These are phyloP conservation scores for Ctenodactylus gundi DNA, from an alignment of 2,113 vertebrate genomes.

Conservation along the genomic window DNA sequence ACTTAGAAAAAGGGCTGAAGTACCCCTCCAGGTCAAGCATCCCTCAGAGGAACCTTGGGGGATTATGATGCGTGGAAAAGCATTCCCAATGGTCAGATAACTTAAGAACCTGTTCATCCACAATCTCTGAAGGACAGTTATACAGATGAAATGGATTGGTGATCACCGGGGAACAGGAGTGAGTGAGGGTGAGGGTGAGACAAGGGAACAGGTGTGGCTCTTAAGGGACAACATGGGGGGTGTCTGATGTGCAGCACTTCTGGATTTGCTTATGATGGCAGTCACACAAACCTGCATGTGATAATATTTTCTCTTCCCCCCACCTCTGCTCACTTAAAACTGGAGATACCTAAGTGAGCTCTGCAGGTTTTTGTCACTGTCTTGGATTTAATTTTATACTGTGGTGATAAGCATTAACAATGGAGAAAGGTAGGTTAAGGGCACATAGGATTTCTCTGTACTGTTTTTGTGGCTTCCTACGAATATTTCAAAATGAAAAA, in stretches of 20 bases:
- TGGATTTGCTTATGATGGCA: too few relatives aligned
- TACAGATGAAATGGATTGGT: too few relatives aligned
- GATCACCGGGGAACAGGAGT: neutral
- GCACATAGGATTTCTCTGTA: neutral
- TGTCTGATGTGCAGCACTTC: neutral
- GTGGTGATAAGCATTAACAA: neutral
- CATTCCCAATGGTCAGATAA: too few relatives aligned
- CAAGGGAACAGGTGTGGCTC: neutral
- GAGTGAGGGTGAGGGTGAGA: neutral
- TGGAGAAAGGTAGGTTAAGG: neutral
- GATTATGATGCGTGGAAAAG: too few relatives aligned
- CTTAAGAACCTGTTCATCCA: too few relatives aligned
- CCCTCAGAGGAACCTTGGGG: neutral
- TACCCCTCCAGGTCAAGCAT: neutral
- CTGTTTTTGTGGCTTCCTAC: neutral
- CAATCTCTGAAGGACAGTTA: too few relatives aligned
- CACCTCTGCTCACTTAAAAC: neutral
- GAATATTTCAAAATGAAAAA: slow-evolving; percentile 38
- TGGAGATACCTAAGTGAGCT: neutral
- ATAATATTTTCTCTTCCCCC: too few relatives aligned
- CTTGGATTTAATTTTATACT: neutral
- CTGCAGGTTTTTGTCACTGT: neutral
- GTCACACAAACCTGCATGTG: neutral
- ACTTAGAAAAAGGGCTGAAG: neutral
- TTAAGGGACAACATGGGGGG: too few relatives aligned